Conservation (phyloP, 2,888 invertebrate genomes). For the Liodrosophila aerea region DNA sequence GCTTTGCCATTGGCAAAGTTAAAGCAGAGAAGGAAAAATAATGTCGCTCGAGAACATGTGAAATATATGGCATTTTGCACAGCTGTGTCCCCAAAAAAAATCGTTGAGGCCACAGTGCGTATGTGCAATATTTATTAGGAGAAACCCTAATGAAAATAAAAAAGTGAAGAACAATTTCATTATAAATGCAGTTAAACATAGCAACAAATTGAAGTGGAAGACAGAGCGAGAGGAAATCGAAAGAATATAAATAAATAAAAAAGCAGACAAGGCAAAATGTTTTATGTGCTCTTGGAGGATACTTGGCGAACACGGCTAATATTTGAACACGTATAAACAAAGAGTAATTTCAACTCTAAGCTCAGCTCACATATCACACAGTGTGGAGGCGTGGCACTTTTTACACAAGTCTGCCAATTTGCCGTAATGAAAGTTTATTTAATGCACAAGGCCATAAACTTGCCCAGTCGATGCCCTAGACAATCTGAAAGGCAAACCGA, state of each 20-base stretch:
- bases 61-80: conserved; percentile 4
- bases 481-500: conserved; percentile 25
- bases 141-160: conserved; percentile 22
- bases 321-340: conserved; percentile 32
- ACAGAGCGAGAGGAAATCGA: conserved; percentile 1
- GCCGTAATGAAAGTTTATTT: conserved; percentile 53
- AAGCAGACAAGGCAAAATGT: conserved; percentile 17
- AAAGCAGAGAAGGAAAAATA: conserved; percentile 21
- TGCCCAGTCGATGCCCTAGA: conserved; percentile 40
- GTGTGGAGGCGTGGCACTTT: conserved; percentile 28
- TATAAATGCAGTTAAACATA: conserved; percentile 42
- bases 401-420: conserved; percentile 35
- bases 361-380: conserved; percentile 22
- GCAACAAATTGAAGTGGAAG: conserved; percentile 6
- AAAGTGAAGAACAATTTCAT: conserved; percentile 23
- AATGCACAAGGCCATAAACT: conserved; percentile 58
- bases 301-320: conserved; percentile 28
- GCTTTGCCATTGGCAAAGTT: conserved; percentile 50
- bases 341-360: conserved; percentile 16
- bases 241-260: conserved; percentile 1
- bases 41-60: conserved; percentile 7
- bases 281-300: conserved; percentile 7
- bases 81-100: conserved; percentile 5
- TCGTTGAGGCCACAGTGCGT: conserved; percentile 12
- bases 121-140: conserved; percentile 33